A percentile compares a stretch with the other conserved stretches of the same genome.
Evolutionary conservation across 1,140 invertebrate species (phyloP).

Genomic region (Heliconius hewitsoni): DNA sequence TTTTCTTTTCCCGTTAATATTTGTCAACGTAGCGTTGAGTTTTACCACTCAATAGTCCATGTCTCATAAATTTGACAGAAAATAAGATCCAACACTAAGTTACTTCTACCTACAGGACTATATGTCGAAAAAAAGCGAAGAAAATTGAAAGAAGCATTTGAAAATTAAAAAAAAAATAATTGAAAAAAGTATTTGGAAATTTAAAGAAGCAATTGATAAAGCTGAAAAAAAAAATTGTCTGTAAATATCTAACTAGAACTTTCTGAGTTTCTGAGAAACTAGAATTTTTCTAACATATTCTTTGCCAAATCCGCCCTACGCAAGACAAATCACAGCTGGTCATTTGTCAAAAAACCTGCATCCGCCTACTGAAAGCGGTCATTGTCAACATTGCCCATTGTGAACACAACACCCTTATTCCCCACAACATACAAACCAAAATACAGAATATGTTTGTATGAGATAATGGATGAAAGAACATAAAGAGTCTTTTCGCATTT

Average conservation of each 20-base stretch:
- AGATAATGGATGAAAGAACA: constrained; percentile 63
- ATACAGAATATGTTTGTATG: constrained; percentile 36
- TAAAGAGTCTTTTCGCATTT: constrained; percentile 60
- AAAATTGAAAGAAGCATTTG: too few species aligned
- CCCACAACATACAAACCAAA: constrained; percentile 15
- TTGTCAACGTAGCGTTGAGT: too few species aligned
- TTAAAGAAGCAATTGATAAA: too few species aligned
- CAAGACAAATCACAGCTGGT: constrained; percentile 77
- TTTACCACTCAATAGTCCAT: too few species aligned
- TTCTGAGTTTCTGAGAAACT: not conserved
- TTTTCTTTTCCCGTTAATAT: too few species aligned
- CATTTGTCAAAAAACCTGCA: constrained; percentile 80
- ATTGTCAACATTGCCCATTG: constrained; percentile 56
- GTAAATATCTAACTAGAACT: not conserved
- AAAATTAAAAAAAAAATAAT: too few species aligned
- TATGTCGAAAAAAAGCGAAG: too few species aligned
- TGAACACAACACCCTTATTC: constrained; percentile 29
- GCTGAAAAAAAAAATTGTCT: too few species aligned
- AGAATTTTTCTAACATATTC: constrained; percentile 41
- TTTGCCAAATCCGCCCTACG: constrained; percentile 66
- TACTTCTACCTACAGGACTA: too few species aligned
- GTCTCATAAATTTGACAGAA: too few species aligned
- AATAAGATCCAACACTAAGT: too few species aligned
- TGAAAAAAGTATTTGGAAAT: too few species aligned
- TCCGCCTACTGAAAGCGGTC: constrained; percentile 73